Base-by-base conservation (phyloP, 1,140 invertebrate species). In the Chironomus tepperi region DNA sequence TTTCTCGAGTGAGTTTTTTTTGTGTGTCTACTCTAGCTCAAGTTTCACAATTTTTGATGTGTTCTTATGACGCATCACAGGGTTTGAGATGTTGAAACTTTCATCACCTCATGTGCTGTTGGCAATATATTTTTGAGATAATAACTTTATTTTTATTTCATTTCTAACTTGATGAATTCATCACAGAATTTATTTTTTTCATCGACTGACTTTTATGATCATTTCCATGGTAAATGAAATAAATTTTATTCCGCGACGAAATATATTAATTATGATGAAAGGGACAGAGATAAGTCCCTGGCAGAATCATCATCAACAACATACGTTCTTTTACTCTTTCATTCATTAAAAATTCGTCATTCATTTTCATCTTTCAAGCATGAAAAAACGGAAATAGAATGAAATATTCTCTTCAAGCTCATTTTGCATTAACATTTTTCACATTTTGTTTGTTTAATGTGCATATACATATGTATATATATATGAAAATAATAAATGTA, bases 351-450 rank as follows among this genome's bases (percentile, higher is more conserved):
- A 47, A 47, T 15, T 47, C 43, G 43, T 47, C 43, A 47, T 47
- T 47, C 43, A 47, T 47, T 47, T 10, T 47, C 47, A 57, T 57
- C 47, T 57, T n/a, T 57, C 47, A 57, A n/a, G 12, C 47, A 57
- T 57, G 47, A 57, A 57, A 57, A 57, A 57, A 57, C 47, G 47
- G 47, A 57, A 57, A 57, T 57, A 57, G 47, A 57, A 57, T n/a
- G 12, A n/a, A 57, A 57, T 12, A 57, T 57, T 57, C n/a, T 57
- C n/a, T 57, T 57, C 47, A 57, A 57, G 47, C 47, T 57, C 47
- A 57, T 57, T 57, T 57, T 57, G 47, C 47, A n/a, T 57, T n/a
- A 10, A 47, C n/a, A n/a, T 57, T 57, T n/a, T 57, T 57, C 47
- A 57, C n/a, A n/a, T n/a, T n/a, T 57, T 57, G 12, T 57, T 5